Conservation (phyloP, 23 tunicate genomes). For the Styela clava region DNA sequence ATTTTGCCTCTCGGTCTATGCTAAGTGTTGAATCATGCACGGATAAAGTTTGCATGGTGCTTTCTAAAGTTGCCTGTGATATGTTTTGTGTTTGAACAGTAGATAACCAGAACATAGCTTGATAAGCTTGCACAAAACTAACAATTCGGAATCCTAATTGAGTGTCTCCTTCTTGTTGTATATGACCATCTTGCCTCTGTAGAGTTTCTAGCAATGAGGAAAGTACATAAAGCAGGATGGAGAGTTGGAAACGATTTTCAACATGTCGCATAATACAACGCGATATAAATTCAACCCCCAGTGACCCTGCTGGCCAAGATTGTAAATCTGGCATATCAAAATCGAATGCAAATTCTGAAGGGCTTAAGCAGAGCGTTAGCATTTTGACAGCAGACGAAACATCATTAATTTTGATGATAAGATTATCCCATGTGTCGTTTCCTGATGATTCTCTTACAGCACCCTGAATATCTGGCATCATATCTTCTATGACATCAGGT, state of each 20-base stretch:
- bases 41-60: conserved; percentile 49
- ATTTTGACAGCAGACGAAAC: conserved; percentile 27
- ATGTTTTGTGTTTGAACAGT: conserved; percentile 38
- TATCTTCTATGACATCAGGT: conserved; percentile 8
- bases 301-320: conserved; percentile 24
- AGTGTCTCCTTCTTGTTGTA: background rate
- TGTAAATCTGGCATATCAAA: conserved; percentile 32
- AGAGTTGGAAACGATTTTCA: conserved; percentile 60
- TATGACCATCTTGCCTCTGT: background rate
- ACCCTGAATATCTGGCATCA: background rate
- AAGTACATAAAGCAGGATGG: conserved; percentile 37
- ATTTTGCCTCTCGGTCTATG: background rate
- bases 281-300: conserved; percentile 46
- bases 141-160: conserved; percentile 24
- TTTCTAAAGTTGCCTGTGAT: conserved; percentile 53
- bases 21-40: conserved; percentile 5
- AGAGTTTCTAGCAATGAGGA: background rate
- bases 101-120: conserved; percentile 57
- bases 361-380: conserved; percentile 49
- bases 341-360: conserved; percentile 21
- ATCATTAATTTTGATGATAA: conserved; percentile 24
- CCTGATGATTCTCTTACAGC: background rate
- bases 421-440: conserved; percentile 20
- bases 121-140: conserved; percentile 55
- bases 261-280: conserved; percentile 49